Conservation (phyloP, 2,797 vertebrate genomes). For the Hippoglossus hippoglossus region DNA sequence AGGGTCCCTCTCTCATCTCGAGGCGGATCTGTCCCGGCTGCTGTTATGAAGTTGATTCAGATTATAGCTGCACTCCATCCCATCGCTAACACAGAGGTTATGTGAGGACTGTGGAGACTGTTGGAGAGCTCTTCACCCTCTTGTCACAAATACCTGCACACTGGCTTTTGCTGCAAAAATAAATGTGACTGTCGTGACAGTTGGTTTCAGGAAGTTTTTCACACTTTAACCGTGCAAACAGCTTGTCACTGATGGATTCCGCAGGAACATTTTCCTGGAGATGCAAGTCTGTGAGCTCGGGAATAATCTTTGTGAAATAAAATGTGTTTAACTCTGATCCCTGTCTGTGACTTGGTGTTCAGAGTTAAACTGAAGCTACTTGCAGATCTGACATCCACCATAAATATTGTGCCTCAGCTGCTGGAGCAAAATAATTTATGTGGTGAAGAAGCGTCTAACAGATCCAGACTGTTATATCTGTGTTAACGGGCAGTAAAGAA, state of each 20-base stretch:
- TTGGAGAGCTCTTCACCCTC: constrained; percentile 3
- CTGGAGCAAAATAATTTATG: constrained; percentile 4
- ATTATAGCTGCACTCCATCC: constrained; percentile 16
- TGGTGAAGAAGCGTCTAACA: constrained; percentile 16
- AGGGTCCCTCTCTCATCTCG: constrained; percentile 8
- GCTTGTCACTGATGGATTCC: constrained; percentile 3
- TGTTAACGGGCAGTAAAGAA: constrained; percentile 44
- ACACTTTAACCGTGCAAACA: not conserved
- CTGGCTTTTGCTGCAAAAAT: constrained; percentile 1
- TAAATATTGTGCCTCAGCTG: constrained; percentile 11
- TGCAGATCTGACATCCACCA: not conserved
- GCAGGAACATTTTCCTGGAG: not conserved
- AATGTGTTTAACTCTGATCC: not conserved
- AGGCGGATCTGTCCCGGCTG: constrained; percentile 19
- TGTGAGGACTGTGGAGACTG: constrained; percentile 20
- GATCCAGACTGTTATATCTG: constrained; percentile 36
- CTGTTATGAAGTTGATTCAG: constrained; percentile 33
- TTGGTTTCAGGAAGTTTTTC: not conserved
- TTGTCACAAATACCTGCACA: constrained; percentile 24
- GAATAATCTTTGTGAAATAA: not conserved
- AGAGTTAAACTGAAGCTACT: constrained; percentile 1
- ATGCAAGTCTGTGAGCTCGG: not conserved
- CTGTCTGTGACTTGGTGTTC: not conserved
- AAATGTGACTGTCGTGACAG: constrained; percentile 8
- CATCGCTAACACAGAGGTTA: constrained; percentile 20